These are phyloP conservation scores for Apostichopus leukothele DNA, from an alignment of 53 echinoderm and acorn worm genomes.

Conservation along the genomic window DNA sequence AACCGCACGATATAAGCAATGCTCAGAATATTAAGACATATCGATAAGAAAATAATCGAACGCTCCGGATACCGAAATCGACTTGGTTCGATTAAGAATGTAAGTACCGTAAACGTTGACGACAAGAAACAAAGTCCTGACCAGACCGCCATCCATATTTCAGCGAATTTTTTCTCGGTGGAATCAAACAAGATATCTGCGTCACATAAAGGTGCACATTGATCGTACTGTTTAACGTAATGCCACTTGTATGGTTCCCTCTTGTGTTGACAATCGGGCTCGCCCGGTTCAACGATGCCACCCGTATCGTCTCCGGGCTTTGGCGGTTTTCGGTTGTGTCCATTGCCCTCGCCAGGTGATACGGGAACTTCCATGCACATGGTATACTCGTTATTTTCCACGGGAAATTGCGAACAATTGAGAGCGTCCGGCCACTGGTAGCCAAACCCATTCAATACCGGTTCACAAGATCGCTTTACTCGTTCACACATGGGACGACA, in stretches of 20 bases:
- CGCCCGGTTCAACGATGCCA: conserved; percentile 37
- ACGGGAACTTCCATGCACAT: conserved; percentile 92
- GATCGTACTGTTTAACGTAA: conserved; percentile 86
- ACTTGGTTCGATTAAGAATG: conserved; percentile 85
- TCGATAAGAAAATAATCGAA: conserved; percentile 94
- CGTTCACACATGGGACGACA: conserved; percentile 94
- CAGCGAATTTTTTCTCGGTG: conserved; percentile 82
- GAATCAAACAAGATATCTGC: conserved; percentile 68
- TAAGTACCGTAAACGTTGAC: conserved; percentile 84
- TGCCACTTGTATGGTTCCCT: conserved; percentile 77
- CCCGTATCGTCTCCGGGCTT: conserved; percentile 30
- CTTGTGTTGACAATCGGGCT: conserved; percentile 77
- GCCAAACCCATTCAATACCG: conserved; percentile 91
- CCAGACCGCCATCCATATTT: conserved; percentile 99
- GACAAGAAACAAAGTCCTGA: conserved; percentile 89
- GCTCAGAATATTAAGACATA: conserved; percentile 87
- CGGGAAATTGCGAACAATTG: conserved; percentile 92
- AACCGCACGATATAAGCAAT: conserved; percentile 90
- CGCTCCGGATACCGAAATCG: conserved; percentile 96
- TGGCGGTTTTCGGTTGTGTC: conserved; percentile 47
- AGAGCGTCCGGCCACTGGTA: conserved; percentile 89
- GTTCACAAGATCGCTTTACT: conserved; percentile 82
- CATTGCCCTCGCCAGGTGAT: conserved; percentile 42
- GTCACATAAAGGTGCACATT: conserved; percentile 79
- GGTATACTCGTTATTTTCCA: conserved; percentile 60